phyloP scores from a whole-genome alignment of 2,113 vertebrate genomes.

The Triplophysa siluroides region DNA sequence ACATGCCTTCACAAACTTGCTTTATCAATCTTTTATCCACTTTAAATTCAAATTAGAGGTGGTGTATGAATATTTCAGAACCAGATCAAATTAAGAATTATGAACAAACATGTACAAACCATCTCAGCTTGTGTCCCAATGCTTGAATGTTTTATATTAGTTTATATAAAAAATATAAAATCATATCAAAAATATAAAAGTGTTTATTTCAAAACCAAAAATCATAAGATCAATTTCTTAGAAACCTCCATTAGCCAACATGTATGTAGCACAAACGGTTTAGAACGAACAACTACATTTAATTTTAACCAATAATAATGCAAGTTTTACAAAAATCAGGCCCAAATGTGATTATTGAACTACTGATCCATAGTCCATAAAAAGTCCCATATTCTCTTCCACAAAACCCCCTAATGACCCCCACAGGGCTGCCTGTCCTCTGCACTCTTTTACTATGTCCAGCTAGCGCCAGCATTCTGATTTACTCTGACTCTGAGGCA shows the following conservation, averaged over 20 bases:
- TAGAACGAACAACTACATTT: neutral
- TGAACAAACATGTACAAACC: constrained; percentile 47
- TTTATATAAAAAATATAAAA: too few species aligned
- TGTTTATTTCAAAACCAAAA: too few species aligned
- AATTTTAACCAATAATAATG: neutral
- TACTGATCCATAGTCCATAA: neutral
- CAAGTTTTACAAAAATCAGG: neutral
- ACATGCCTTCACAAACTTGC: neutral
- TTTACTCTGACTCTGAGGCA: constrained; percentile 50
- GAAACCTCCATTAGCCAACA: too few species aligned
- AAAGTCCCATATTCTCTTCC: neutral
- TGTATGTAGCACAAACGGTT: neutral
- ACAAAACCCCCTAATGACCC: neutral
- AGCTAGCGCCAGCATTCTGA: constrained; percentile 50
- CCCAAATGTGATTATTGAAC: neutral
- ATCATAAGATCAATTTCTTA: too few species aligned
- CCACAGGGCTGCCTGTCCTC: constrained; percentile 4
- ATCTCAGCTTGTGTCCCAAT: constrained; percentile 1
- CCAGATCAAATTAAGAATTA: constrained; percentile 32
- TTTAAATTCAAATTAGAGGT: constrained; percentile 61
- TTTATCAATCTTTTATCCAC: constrained; percentile 53
- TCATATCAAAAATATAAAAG: too few species aligned
- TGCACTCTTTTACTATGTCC: constrained; percentile 22
- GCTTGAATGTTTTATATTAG: neutral
- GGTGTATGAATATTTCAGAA: constrained; percentile 63